Evolutionary conservation across 2,797 vertebrate genomes (phyloP).

Genomic region (Halcyon leucocephala): DNA sequence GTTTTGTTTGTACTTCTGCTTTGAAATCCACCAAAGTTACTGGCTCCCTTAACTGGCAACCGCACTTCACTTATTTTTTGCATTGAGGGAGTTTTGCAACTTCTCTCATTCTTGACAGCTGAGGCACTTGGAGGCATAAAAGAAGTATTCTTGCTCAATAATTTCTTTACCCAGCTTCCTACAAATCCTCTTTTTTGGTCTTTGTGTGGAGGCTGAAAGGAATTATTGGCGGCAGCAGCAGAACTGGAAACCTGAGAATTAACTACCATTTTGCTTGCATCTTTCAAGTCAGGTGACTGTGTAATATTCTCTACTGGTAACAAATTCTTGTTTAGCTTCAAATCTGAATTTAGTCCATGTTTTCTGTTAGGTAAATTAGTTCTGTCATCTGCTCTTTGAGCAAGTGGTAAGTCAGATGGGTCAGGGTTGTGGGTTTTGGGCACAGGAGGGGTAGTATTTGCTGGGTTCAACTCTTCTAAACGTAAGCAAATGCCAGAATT

Average conservation of each 20-base stretch:
- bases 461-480: neutral
- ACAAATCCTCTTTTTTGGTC: constrained; percentile 71
- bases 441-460: neutral
- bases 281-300: constrained; percentile 16
- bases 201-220: constrained; percentile 30
- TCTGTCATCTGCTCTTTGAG: neutral
- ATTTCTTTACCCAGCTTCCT: constrained; percentile 78
- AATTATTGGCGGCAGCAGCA: neutral
- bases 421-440: neutral
- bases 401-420: neutral
- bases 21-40: constrained; percentile 87
- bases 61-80: constrained; percentile 47
- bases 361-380: neutral
- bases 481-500: neutral
- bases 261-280: neutral
- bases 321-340: neutral
- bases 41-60: constrained; percentile 84
- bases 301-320: neutral
- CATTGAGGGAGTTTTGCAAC: constrained; percentile 4
- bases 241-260: neutral
- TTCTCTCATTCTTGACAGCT: constrained; percentile 17
- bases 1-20: constrained; percentile 62
- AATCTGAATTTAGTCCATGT: constrained; percentile 4
- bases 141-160: constrained; percentile 67
- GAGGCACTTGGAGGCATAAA: constrained; percentile 75